phyloP scores from a whole-genome alignment of 2,113 vertebrate genomes.

The Bostrychus sinensis region DNA sequence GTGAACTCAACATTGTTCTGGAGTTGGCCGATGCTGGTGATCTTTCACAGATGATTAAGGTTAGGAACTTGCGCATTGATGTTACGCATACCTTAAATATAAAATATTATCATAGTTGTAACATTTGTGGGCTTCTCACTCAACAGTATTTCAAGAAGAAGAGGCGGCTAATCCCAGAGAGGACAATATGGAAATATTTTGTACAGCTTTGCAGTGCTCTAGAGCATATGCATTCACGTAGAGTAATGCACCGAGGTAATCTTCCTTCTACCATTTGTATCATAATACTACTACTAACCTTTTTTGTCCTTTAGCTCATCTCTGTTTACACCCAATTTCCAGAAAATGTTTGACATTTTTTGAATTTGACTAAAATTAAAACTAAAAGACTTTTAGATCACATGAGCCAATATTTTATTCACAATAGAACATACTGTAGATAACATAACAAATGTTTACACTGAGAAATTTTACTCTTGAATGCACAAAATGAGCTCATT shows the following conservation, averaged over 20 bases:
- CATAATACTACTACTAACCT: neutral
- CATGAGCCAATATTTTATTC: too few species aligned
- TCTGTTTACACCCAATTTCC: too few species aligned
- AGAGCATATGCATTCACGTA: conserved; percentile 96
- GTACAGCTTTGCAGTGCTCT: conserved; percentile 95
- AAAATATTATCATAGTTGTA: too few species aligned
- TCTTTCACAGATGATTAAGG: conserved; percentile 97
- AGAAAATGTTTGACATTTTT: too few species aligned
- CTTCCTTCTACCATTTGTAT: neutral
- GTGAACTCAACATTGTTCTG: conserved; percentile 94
- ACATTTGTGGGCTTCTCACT: neutral
- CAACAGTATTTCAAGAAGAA: conserved; percentile 95
- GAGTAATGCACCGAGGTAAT: conserved; percentile 94
- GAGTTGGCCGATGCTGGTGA: conserved; percentile 95
- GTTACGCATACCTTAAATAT: neutral
- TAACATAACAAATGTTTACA: too few species aligned
- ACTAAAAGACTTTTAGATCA: too few species aligned
- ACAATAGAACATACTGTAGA: too few species aligned
- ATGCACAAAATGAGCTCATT: too few species aligned
- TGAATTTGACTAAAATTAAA: too few species aligned
- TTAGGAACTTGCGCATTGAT: conserved; percentile 51
- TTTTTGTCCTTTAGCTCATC: neutral
- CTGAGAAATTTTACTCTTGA: too few species aligned
- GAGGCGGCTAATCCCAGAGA: conserved; percentile 92
- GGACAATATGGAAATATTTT: conserved; percentile 97